These are phyloP conservation scores for Biston betularia DNA, from an alignment of 2,888 invertebrate species.

Conservation along the genomic window DNA sequence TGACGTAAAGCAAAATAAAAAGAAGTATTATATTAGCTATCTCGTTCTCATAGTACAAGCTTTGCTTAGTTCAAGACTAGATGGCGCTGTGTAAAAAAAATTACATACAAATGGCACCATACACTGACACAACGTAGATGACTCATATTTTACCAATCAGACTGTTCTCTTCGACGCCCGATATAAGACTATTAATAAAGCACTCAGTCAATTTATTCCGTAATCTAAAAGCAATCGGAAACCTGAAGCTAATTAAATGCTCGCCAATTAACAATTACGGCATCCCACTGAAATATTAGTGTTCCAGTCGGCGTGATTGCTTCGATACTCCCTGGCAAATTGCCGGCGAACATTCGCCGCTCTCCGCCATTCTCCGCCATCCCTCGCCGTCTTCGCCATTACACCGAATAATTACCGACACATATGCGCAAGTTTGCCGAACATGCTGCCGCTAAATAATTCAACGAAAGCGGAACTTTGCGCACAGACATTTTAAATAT, in stretches of 20 bases:
- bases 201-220: background rate
- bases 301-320: constrained; percentile 1
- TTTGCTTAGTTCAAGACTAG: too few species aligned
- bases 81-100: too few species aligned
- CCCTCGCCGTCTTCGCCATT: constrained; percentile 26
- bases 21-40: too few species aligned
- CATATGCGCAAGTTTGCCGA: constrained; percentile 41
- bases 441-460: constrained; percentile 40
- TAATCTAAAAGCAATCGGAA: constrained; percentile 20
- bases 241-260: constrained; percentile 22
- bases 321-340: constrained; percentile 15
- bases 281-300: constrained; percentile 17
- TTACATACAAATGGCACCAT: too few species aligned
- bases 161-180: background rate
- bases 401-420: constrained; percentile 49
- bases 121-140: too few species aligned
- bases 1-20: too few species aligned
- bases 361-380: constrained; percentile 22
- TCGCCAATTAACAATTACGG: constrained; percentile 26
- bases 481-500: constrained; percentile 46
- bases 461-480: constrained; percentile 37
- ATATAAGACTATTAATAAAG: background rate
- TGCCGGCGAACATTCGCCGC: constrained; percentile 20
- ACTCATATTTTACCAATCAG: too few species aligned
- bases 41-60: too few species aligned